Evolutionary conservation across 2,797 vertebrate genomes (phyloP).

Genomic region (Zenarchopterus dispar): DNA sequence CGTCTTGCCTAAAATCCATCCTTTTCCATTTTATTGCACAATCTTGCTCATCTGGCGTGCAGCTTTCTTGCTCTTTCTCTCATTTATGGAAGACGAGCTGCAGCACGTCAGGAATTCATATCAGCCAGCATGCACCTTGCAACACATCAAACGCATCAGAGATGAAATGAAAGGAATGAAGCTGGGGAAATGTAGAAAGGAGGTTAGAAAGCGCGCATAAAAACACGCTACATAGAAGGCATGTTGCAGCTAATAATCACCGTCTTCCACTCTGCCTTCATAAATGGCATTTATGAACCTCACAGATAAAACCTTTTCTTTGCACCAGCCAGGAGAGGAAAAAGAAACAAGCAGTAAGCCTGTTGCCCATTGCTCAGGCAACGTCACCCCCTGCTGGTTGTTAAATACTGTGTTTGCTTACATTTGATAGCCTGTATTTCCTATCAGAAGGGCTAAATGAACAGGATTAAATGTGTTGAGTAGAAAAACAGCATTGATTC

Average conservation of each 20-base stretch:
- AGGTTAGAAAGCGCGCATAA: constrained; percentile 34
- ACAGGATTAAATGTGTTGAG: constrained; percentile 39
- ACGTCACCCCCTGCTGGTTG: constrained; percentile 62
- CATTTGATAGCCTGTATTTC: constrained; percentile 12
- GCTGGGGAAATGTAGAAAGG: constrained; percentile 28
- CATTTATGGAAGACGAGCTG: constrained; percentile 58
- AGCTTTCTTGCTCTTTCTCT: constrained; percentile 29
- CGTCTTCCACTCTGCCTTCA: constrained; percentile 35
- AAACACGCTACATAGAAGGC: constrained; percentile 33
- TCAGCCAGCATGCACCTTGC: constrained; percentile 67
- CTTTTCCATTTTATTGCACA: constrained; percentile 16
- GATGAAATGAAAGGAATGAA: constrained; percentile 44
- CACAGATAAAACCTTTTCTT: constrained; percentile 46
- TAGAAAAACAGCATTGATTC: constrained; percentile 45
- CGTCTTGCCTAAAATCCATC: constrained; percentile 16
- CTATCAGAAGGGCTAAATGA: constrained; percentile 31
- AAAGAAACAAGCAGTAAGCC: not conserved
- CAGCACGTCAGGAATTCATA: constrained; percentile 75
- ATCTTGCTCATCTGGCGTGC: constrained; percentile 9
- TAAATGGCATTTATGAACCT: constrained; percentile 47
- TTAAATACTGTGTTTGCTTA: not conserved
- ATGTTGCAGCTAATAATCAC: constrained; percentile 16
- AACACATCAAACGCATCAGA: constrained; percentile 60
- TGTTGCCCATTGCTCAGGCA: constrained; percentile 7
- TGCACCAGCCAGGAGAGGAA: constrained; percentile 8